A percentile compares a stretch with the other conserved stretches of the same genome.
Conservation (phyloP, 2,113 vertebrate species). For the Cephalopholis sonnerati region DNA sequence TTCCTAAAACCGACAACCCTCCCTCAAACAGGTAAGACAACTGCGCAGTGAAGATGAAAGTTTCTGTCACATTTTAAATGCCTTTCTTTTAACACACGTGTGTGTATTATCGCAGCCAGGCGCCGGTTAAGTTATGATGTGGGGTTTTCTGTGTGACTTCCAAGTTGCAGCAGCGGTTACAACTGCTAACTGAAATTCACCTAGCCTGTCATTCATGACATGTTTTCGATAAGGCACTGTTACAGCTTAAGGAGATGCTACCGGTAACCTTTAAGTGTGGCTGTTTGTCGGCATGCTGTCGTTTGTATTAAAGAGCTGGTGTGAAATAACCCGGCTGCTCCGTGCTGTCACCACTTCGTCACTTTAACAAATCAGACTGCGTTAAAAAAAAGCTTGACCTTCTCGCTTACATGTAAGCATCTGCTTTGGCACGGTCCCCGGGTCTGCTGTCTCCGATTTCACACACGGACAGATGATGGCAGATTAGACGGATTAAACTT, state of each 20-base stretch:
- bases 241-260: accelerated
- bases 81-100: neutral
- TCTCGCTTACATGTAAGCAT: constrained; percentile 53
- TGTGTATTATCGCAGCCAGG: accelerated
- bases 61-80: neutral
- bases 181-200: neutral
- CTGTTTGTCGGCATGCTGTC: neutral
- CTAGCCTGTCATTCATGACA: neutral
- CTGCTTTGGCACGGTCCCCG: constrained; percentile 1
- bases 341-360: neutral
- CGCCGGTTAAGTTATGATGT: neutral
- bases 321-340: neutral
- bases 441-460: constrained; percentile 27
- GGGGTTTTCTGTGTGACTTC: neutral
- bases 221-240: neutral
- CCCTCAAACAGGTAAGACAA: constrained; percentile 70
- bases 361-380: constrained; percentile 33
- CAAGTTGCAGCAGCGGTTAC: neutral
- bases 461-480: neutral
- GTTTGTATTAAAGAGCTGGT: neutral
- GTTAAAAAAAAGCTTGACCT: constrained; percentile 45
- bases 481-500: neutral
- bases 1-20: constrained; percentile 19
- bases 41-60: neutral
- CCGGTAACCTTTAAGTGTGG: neutral